Evolutionary conservation across 2,888 invertebrate genomes (phyloP).

Genomic region (Molorchus minor): DNA sequence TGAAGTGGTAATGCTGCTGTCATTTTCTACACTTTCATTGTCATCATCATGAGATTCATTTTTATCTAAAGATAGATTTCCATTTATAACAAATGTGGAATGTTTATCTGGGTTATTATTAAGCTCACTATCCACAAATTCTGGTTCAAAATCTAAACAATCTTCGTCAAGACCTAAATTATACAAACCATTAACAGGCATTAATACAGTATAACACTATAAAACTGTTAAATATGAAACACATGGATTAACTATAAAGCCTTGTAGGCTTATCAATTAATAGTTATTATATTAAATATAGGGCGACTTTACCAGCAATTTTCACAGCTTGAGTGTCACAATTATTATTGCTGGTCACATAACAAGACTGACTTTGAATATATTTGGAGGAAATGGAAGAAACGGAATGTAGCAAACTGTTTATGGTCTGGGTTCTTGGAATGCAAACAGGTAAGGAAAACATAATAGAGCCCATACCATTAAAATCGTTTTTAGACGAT

Average conservation of each 20-base stretch:
- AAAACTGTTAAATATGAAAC: too few species aligned
- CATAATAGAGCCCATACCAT: conserved; percentile 8
- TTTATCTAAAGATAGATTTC: conserved; percentile 11
- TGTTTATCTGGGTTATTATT: neutral
- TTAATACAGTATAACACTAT: too few species aligned
- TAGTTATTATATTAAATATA: too few species aligned
- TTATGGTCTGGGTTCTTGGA: neutral
- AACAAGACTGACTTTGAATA: neutral
- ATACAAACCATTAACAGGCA: neutral
- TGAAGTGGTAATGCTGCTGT: neutral
- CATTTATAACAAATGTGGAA: neutral
- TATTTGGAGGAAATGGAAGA: neutral
- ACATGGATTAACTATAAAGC: too few species aligned
- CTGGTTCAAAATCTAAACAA: conserved; percentile 35
- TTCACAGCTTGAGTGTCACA: neutral
- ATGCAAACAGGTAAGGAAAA: conserved; percentile 11
- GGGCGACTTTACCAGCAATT: conserved; percentile 1
- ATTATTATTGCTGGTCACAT: neutral
- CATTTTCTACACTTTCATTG: neutral
- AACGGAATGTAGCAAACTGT: neutral
- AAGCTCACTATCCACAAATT: conserved; percentile 13
- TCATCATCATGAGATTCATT: neutral
- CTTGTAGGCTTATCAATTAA: too few species aligned
- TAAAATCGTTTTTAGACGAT: neutral
- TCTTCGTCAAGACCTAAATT: conserved; percentile 29